Conservation (phyloP, 2,113 vertebrate genomes). For the Orycteropus afer region DNA sequence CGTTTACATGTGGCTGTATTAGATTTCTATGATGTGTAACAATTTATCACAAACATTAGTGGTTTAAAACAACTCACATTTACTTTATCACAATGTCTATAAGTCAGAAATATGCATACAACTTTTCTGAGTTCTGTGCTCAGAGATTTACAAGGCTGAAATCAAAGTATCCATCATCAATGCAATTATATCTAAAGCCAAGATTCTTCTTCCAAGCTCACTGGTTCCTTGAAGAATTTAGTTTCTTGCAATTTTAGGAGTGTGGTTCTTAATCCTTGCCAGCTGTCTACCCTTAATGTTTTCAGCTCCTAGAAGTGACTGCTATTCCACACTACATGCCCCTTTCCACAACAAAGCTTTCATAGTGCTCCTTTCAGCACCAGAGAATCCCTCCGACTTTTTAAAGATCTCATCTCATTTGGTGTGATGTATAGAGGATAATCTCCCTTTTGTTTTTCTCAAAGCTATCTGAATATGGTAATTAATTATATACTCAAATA, state of each 20-base stretch:
- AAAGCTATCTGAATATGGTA: background rate
- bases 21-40: background rate
- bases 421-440: background rate
- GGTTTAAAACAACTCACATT: background rate
- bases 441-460: background rate
- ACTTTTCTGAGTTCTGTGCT: background rate
- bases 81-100: background rate
- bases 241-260: background rate
- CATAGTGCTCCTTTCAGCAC: background rate
- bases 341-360: background rate
- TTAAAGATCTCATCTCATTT: background rate
- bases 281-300: background rate
- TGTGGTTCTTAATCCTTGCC: background rate
- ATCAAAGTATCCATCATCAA: background rate
- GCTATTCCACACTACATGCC: background rate
- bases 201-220: background rate
- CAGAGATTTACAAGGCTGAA: background rate
- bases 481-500: background rate
- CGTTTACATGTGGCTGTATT: background rate
- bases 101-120: rapidly evolving
- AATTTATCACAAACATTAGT: background rate
- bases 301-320: rapidly evolving
- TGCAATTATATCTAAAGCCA: background rate
- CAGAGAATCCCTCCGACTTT: background rate
- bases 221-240: background rate